Evolutionary conservation across 92 coral and sea anemone genomes (phyloP), one percentile per base, ranked within the genome.

Genomic region (Parazoanthus atlanticus): DNA sequence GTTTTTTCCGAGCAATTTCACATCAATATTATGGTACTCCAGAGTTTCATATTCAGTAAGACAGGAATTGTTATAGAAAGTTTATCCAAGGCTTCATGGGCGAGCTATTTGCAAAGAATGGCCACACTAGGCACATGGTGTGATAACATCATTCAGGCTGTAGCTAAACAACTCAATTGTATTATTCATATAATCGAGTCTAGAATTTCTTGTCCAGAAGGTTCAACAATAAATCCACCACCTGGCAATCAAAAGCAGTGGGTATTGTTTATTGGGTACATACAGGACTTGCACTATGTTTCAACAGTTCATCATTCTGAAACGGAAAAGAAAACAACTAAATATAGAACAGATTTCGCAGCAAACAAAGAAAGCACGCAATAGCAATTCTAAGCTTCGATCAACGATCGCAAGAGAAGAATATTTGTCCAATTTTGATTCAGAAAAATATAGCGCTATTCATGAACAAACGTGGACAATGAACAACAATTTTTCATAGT

Each of bases 401-500:
- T 46, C 25, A 65, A 56, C 85, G 30, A 29, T 64, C 36, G 28
- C 74, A 81, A 64, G 64, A 40, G 29, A 74, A 86, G 74, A 79
- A 46, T 83, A 89, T 89, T 89, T 89, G 30, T 46, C 82, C 25
- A 40, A 61, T 38, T 89, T 75, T 75, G 25, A 89, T 89, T 17
- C 80, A 82, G 78, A 47, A 49, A 89, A 74, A 46, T 81, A 32
- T 29, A 75, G 86, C 11, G 9, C 16, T 29, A 15, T 89, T 8
- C 88, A 89, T 89, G 91, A 89, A 76, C 91, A 89, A 64, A 47
- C 56, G 12, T 89, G 88, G 91, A 84, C 91, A 89, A 83, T 33
- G 56, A 34, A 82, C 9, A 82, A 82, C 30, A 82, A 76, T 69
- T n/a, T 83, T 83, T 43, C 91, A 89, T 83, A 89, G 54, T 19